Conservation (phyloP, 2,888 invertebrate genomes). For the Choristoneura rosaceana region DNA sequence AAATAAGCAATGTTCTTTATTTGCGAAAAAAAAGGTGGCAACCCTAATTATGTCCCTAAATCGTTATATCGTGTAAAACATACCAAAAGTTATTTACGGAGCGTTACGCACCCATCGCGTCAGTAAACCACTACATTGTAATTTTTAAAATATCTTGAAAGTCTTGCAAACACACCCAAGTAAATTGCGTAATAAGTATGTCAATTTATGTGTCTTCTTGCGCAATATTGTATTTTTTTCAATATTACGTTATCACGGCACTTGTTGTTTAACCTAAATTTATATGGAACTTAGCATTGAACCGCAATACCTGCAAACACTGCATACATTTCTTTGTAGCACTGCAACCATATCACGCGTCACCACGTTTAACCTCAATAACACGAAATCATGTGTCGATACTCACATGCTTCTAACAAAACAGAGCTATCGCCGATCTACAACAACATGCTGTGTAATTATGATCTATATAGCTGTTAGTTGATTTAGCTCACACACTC, state of each 20-base stretch:
- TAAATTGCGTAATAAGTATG: background rate
- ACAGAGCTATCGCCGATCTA: constrained; percentile 35
- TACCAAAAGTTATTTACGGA: too few relatives aligned
- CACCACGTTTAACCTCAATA: constrained; percentile 41
- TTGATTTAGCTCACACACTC: constrained; percentile 11
- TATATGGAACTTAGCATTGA: background rate
- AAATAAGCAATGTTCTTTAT: too few relatives aligned
- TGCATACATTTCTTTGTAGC: constrained; percentile 14
- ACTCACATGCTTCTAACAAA: constrained; percentile 37
- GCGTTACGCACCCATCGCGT: too few relatives aligned
- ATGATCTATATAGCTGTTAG: constrained; percentile 33
- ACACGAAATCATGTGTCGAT: constrained; percentile 26
- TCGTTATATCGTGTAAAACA: too few relatives aligned
- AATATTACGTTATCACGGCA: constrained; percentile 3
- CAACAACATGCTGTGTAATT: constrained; percentile 34
- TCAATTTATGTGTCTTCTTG: background rate
- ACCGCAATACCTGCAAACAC: background rate
- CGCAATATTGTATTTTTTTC: background rate
- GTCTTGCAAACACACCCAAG: background rate
- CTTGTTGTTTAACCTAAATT: constrained; percentile 25
- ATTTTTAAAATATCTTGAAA: background rate
- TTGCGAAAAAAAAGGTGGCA: too few relatives aligned
- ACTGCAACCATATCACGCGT: constrained; percentile 25
- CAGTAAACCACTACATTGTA: too few relatives aligned
- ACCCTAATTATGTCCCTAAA: too few relatives aligned